Evolutionary conservation across 1,140 invertebrate species (phyloP).

Genomic region (Lordiphosa clarofinis): DNA sequence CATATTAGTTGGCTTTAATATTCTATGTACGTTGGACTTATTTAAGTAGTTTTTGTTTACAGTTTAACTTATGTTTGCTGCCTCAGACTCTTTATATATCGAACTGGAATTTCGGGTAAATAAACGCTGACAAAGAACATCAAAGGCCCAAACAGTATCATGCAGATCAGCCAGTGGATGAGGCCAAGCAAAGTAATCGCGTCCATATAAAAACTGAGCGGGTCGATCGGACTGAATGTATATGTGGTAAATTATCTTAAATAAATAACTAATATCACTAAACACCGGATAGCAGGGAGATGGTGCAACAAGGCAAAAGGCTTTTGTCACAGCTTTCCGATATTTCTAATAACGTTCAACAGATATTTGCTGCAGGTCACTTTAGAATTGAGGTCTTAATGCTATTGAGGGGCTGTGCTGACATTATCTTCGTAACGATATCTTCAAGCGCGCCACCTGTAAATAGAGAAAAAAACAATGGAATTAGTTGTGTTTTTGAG

Average conservation of each 20-base stretch:
- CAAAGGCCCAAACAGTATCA: slow-evolving; percentile 65
- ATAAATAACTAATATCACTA: slow-evolving; percentile 76
- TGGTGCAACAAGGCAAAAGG: slow-evolving; percentile 43
- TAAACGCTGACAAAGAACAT: slow-evolving; percentile 74
- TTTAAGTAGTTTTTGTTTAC: slow-evolving; percentile 14
- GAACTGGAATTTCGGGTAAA: slow-evolving; percentile 70
- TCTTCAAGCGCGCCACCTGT: slow-evolving; percentile 63
- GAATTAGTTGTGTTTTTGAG: slow-evolving; percentile 6
- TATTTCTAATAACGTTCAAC: slow-evolving; percentile 36
- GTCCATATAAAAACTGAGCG: slow-evolving; percentile 54
- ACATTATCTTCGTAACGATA: slow-evolving; percentile 19
- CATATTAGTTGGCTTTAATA: slow-evolving; percentile 28
- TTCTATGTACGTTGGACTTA: slow-evolving; percentile 33
- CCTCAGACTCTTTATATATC: slow-evolving; percentile 62
- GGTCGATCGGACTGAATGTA: slow-evolving; percentile 46
- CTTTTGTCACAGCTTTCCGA: slow-evolving; percentile 32
- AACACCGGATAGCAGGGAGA: slow-evolving; percentile 60
- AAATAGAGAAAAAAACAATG: slow-evolving; percentile 15
- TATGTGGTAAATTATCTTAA: slow-evolving; percentile 33
- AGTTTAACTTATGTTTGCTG: slow-evolving; percentile 47
- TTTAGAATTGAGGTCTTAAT: slow-evolving; percentile 9
- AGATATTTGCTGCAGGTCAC: slow-evolving; percentile 35
- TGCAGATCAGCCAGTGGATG: slow-evolving; percentile 63
- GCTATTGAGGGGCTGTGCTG: slow-evolving; percentile 10
- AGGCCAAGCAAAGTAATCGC: slow-evolving; percentile 50